These are phyloP conservation scores for Phalacrocorax brasilianus DNA, from an alignment of 2,113 vertebrate genomes.

Conservation along the genomic window DNA sequence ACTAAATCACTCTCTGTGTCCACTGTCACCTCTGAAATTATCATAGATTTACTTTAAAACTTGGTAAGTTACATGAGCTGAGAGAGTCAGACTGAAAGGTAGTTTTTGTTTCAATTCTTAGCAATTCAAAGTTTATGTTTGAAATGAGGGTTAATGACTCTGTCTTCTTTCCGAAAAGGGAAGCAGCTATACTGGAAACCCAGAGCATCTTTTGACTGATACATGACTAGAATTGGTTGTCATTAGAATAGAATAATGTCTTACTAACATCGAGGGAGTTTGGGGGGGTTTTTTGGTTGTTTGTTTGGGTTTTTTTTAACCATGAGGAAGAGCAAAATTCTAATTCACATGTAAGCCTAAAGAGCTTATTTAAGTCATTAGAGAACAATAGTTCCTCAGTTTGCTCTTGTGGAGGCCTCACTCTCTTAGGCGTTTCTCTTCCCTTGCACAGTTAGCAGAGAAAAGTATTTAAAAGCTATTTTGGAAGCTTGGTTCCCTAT, in stretches of 20 bases:
- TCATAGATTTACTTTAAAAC: neutral
- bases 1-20: neutral
- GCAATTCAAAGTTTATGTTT: neutral
- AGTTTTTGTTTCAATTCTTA: neutral
- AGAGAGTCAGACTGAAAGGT: neutral
- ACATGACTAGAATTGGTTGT: conserved; percentile 14
- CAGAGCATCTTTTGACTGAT: conserved; percentile 53
- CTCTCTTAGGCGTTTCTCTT: conserved; percentile 28
- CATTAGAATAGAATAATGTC: conserved; percentile 20
- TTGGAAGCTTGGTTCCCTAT: conserved; percentile 23
- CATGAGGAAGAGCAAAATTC: conserved; percentile 18
- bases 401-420: conserved; percentile 51
- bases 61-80: neutral
- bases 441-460: conserved; percentile 18
- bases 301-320: neutral
- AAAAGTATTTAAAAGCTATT: conserved; percentile 40
- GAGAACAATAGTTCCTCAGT: conserved; percentile 62
- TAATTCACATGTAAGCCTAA: conserved; percentile 29
- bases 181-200: neutral
- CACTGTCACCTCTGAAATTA: neutral
- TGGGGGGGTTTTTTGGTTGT: neutral
- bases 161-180: neutral
- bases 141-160: conserved; percentile 20
- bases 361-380: conserved; percentile 67
- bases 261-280: neutral